A percentile compares a stretch with the other conserved stretches of the same genome.
Evolutionary conservation across 2,113 vertebrate genomes (phyloP).

Genomic region (Cacatua alba): DNA sequence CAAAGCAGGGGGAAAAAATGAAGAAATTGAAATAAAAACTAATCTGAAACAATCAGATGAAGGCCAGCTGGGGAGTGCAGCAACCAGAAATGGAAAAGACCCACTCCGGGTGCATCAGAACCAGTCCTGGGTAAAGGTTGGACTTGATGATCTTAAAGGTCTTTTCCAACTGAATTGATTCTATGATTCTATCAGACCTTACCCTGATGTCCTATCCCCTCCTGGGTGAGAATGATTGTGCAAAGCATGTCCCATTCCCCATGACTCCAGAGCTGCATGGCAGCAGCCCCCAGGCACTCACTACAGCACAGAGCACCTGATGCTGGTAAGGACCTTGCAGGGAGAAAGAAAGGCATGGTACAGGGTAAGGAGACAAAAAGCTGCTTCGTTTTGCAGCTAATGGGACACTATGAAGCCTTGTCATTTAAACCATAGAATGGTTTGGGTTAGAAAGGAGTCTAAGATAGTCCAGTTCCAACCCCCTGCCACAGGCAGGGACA

Average conservation of each 20-base stretch:
- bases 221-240: neutral
- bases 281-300: neutral
- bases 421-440: neutral
- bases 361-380: neutral
- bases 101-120: neutral
- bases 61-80: neutral
- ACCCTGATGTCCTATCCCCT: neutral
- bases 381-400: neutral
- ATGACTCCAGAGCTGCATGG: too few relatives aligned
- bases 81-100: neutral
- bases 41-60: neutral
- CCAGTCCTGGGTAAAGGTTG: neutral
- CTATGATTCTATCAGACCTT: neutral
- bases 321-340: neutral
- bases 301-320: neutral
- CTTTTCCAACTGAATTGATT: neutral
- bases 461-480: neutral
- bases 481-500: neutral
- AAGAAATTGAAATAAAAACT: neutral
- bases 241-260: rapidly evolving
- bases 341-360: neutral
- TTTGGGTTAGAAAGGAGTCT: neutral
- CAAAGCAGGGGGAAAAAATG: neutral
- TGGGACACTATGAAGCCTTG: neutral
- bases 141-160: neutral